Evolutionary conservation across 2,113 vertebrate genomes (phyloP).

Genomic region (Nannobrachium achirus): DNA sequence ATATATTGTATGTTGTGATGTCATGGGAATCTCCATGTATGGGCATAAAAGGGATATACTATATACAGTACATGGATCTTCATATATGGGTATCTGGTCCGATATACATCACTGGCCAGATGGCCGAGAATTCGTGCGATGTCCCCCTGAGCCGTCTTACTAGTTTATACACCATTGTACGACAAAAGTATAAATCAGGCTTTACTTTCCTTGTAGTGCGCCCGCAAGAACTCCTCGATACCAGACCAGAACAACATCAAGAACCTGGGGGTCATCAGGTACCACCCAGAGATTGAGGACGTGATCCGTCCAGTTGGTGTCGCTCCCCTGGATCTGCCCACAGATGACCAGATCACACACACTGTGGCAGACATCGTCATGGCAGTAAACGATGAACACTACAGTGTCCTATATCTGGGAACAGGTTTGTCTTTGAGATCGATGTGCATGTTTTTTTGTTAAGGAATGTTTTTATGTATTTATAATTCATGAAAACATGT

Average conservation of each 20-base stretch:
- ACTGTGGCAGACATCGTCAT: conserved; percentile 76
- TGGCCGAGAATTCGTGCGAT: no score
- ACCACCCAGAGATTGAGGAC: conserved; percentile 82
- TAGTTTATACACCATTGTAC: no score
- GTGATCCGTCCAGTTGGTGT: conserved; percentile 75
- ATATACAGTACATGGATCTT: no score
- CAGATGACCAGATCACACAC: conserved; percentile 79
- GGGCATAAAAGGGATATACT: no score
- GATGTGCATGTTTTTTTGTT: neutral
- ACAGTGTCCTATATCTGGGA: conserved; percentile 82
- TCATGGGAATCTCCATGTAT: no score
- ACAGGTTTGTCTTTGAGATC: conserved; percentile 74
- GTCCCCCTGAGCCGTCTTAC: no score
- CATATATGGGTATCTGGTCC: no score
- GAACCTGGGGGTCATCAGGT: conserved; percentile 74
- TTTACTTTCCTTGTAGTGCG: conserved; percentile 65
- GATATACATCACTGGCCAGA: no score
- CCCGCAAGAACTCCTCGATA: conserved; percentile 62
- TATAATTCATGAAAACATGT: no score
- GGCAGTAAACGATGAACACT: conserved; percentile 81
- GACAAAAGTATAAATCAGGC: no score
- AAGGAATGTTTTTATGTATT: neutral
- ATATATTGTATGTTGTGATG: no score
- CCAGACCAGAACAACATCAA: conserved; percentile 67
- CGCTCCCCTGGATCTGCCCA: conserved; percentile 77